These are phyloP conservation scores for Batillaria attramentaria DNA, from an alignment of 1,140 invertebrate species.

Conservation along the genomic window DNA sequence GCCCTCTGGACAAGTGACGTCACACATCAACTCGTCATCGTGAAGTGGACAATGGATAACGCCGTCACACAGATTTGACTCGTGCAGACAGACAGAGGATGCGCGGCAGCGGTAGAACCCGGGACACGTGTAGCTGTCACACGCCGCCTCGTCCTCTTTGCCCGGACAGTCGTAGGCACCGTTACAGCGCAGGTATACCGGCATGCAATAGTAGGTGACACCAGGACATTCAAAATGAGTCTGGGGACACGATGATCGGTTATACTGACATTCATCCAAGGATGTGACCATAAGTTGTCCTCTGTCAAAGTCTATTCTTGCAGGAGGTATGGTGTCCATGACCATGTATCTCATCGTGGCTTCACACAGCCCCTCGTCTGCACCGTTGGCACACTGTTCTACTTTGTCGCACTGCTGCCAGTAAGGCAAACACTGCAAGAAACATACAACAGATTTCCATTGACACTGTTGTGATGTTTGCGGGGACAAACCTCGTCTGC, in stretches of 20 bases:
- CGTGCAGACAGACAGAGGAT: conserved; percentile 11
- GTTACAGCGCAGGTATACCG: conserved; percentile 7
- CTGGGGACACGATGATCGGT: conserved; percentile 7
- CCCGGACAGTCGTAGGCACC: conserved; percentile 14
- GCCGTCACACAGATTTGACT: conserved; percentile 1
- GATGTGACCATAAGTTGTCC: no score
- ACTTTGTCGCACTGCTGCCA: no score
- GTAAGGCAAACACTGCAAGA: no score
- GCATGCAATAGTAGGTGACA: not conserved
- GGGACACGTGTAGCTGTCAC: conserved; percentile 4
- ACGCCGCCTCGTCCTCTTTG: conserved; percentile 6
- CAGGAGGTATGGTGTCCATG: no score
- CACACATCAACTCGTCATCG: not conserved
- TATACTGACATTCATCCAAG: no score
- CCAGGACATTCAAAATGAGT: conserved; percentile 8
- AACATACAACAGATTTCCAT: no score
- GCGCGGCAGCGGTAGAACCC: conserved; percentile 14
- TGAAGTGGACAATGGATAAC: conserved; percentile 12
- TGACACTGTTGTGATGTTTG: no score
- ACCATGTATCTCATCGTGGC: no score
- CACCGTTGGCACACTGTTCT: no score
- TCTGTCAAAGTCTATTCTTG: no score
- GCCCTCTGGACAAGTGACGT: not conserved
- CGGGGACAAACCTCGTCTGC: no score
- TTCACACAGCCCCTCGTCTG: no score